Evolutionary conservation across 2,113 vertebrate species (phyloP), one percentile per base, ranked within the genome.

Genomic region (Neolamprologus devosi): DNA sequence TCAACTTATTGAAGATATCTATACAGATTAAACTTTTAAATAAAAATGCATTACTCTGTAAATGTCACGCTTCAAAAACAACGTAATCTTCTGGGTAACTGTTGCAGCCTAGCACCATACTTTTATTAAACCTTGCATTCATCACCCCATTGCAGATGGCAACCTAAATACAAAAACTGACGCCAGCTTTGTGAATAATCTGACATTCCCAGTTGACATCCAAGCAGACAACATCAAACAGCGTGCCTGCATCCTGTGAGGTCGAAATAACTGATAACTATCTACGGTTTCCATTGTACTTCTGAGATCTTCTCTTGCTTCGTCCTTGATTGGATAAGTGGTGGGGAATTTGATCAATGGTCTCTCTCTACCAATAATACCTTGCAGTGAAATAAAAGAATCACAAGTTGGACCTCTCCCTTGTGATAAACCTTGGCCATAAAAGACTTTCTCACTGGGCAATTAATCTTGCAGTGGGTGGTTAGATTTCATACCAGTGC

Each of bases 391-490:
- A 94, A 94, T 82, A 88, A 90, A 95, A 94, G 87, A 90, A 85
- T 83, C 80, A 26, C 82, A 89, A 91, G 89, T 90, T 91, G 81
- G 83, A 86, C 83, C 80, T 79, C 85, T 89, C n/a, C 57, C 85
- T 58, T 10, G 86, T 89, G 88, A 93, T 92, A 90, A 95, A 94
- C 84, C 65, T 57, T 4, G 10, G 58, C 70, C 89, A 88, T 94
- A 94, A 94, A 95, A 93, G 57, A 73, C 79, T 92, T 85, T 84
- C 91, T 95, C 81, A 58, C 47, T 9, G 49, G 85, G 91, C 92
- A 93, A 95, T 95, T 95, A 94, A 96, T 95, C 95, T 95, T 89
- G 45, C 54, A 63, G 80, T 51, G 75, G 85, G 21, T 65, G 91
- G 91, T 94, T 93, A 88, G 85, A 92, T 94, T 94, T 94, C 90